These are phyloP conservation scores for Argyrosomus regius DNA, from an alignment of 2,797 vertebrate species.

Conservation along the genomic window DNA sequence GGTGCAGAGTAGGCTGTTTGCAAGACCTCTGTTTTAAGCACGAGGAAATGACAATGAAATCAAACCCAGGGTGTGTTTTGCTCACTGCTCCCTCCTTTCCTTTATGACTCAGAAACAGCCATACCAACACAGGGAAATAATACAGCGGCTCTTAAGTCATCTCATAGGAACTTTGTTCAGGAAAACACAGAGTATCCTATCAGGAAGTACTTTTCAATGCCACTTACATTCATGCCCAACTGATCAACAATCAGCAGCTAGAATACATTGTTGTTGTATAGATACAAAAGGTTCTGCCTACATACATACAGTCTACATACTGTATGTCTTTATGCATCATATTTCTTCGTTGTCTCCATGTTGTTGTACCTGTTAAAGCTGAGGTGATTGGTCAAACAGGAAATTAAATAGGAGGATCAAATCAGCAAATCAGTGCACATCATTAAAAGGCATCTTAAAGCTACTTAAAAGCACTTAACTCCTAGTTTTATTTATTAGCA, in stretches of 20 bases:
- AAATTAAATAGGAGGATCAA: too few relatives aligned
- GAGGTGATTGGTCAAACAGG: not conserved
- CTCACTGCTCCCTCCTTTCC: slow-evolving; percentile 41
- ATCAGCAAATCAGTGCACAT: too few relatives aligned
- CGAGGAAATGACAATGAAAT: slow-evolving; percentile 60
- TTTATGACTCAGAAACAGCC: slow-evolving; percentile 28
- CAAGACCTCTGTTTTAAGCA: slow-evolving; percentile 39
- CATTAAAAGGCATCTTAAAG: too few relatives aligned
- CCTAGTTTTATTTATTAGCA: not conserved
- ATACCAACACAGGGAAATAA: slow-evolving; percentile 11
- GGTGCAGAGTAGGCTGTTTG: slow-evolving; percentile 17
- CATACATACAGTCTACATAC: not conserved
- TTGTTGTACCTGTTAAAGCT: not conserved
- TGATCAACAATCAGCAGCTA: not conserved
- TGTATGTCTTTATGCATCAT: too few relatives aligned
- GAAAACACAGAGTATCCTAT: slow-evolving; percentile 38
- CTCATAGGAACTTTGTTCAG: slow-evolving; percentile 16
- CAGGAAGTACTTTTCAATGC: slow-evolving; percentile 31
- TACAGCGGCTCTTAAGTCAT: slow-evolving; percentile 1
- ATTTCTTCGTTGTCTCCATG: not conserved
- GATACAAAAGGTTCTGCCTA: not conserved
- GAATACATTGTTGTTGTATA: slow-evolving; percentile 4
- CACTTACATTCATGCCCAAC: slow-evolving; percentile 11
- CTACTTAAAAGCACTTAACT: too few relatives aligned
- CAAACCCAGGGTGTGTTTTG: slow-evolving; percentile 52